Evolutionary conservation across 2,888 invertebrate species (phyloP).

Genomic region (Galerucella pusilla): DNA sequence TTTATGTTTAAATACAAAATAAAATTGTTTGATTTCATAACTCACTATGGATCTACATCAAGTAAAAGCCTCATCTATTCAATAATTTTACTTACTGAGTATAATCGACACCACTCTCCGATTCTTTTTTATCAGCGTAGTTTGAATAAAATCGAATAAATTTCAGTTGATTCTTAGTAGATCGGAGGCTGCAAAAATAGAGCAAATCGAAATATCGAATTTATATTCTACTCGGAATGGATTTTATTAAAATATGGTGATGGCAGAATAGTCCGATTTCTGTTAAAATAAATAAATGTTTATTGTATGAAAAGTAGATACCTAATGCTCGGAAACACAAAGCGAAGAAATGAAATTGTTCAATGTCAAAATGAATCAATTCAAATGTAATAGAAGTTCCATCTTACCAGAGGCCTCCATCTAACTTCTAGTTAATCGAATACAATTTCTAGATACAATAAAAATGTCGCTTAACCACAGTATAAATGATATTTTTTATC

Average conservation of each 20-base stretch:
- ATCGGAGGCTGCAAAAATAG: conserved; percentile 16
- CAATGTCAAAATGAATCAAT: background rate
- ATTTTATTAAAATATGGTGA: conserved; percentile 35
- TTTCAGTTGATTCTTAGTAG: background rate
- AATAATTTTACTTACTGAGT: too few species aligned
- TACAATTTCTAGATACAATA: too few species aligned
- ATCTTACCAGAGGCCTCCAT: background rate
- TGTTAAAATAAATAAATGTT: background rate
- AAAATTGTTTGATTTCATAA: too few species aligned
- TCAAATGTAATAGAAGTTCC: background rate
- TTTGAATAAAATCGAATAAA: background rate
- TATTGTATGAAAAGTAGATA: background rate
- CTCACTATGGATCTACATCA: too few species aligned
- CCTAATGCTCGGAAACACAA: background rate
- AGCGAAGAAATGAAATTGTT: background rate
- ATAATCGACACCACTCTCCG: too few species aligned
- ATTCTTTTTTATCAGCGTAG: conserved; percentile 9
- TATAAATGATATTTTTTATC: too few species aligned
- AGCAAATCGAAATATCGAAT: conserved; percentile 14
- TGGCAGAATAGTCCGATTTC: background rate
- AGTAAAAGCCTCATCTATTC: too few species aligned
- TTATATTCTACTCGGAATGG: conserved; percentile 13
- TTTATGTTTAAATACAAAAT: too few species aligned
- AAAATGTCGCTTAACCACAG: too few species aligned
- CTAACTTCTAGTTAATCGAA: too few species aligned